Conservation (phyloP, 2,797 vertebrate genomes). For the Gobio occitaniae region DNA sequence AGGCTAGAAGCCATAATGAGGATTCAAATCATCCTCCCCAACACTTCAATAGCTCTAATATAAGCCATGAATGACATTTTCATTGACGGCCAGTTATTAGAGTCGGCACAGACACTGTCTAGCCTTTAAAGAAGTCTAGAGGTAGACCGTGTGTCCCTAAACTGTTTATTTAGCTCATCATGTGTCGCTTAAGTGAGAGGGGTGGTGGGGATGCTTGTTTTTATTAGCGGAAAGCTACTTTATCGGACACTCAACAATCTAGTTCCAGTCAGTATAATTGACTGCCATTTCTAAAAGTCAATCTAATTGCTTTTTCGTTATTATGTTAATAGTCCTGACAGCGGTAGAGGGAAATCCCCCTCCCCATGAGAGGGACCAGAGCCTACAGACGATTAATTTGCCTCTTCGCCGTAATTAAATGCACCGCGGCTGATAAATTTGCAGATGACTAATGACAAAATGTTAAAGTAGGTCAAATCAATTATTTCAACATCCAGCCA, state of each 20-base stretch:
- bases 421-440: constrained; percentile 60
- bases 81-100: constrained; percentile 11
- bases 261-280: constrained; percentile 68
- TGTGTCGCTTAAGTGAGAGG: constrained; percentile 1
- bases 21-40: constrained; percentile 16
- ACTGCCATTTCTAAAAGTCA: constrained; percentile 76
- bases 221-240: constrained; percentile 50
- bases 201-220: constrained; percentile 38
- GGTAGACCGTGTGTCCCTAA: constrained; percentile 4
- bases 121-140: not conserved
- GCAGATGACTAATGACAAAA: constrained; percentile 68
- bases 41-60: constrained; percentile 20
- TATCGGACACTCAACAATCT: constrained; percentile 37
- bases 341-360: constrained; percentile 68
- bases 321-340: constrained; percentile 71
- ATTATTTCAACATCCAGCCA: constrained; percentile 59
- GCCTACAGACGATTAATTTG: constrained; percentile 62
- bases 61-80: constrained; percentile 3
- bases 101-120: not conserved
- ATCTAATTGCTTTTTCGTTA: constrained; percentile 76
- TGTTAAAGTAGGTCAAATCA: constrained; percentile 69
- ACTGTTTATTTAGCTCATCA: constrained; percentile 22
- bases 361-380: constrained; percentile 47
- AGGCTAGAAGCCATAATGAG: constrained; percentile 20
- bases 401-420: constrained; percentile 57